Percentiles rank a stretch among this genome's conserved stretches.
Evolutionary conservation across 1,140 invertebrate species (phyloP).

Genomic region (Pectinophora gossypiella): DNA sequence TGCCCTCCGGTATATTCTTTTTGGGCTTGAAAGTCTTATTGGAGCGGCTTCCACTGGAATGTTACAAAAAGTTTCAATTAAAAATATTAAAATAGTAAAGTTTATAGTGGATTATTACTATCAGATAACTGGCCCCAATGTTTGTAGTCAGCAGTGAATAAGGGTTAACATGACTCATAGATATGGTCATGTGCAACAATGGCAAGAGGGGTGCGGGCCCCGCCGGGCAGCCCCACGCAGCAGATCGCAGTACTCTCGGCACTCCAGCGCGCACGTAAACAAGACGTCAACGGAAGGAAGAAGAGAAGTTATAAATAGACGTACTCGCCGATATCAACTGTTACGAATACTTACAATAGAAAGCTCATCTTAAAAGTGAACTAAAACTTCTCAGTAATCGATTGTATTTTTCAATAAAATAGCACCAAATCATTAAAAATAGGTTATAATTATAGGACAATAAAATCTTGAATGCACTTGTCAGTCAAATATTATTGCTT

Average conservation of each 20-base stretch:
- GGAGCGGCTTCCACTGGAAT: slow-evolving; percentile 87
- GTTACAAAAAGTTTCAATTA: background rate
- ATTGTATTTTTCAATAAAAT: slow-evolving; percentile 18
- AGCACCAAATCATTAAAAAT: slow-evolving; percentile 56
- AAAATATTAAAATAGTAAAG: too few species aligned
- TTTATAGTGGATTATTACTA: background rate
- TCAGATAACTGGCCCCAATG: background rate
- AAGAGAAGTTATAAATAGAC: slow-evolving; percentile 46
- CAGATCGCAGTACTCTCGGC: background rate
- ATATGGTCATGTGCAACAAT: background rate
- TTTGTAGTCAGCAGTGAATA: background rate
- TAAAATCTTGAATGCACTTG: slow-evolving; percentile 22
- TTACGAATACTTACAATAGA: slow-evolving; percentile 57
- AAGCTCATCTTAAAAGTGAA: slow-evolving; percentile 59
- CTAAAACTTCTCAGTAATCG: slow-evolving; percentile 9
- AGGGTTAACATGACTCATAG: background rate
- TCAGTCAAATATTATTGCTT: too few species aligned
- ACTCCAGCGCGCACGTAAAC: slow-evolving; percentile 45
- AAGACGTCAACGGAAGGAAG: slow-evolving; percentile 42
- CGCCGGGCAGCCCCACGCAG: background rate
- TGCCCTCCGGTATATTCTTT: slow-evolving; percentile 99
- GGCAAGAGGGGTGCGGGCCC: background rate
- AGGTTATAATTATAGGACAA: slow-evolving; percentile 30
- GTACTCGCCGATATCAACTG: background rate
- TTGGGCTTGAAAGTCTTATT: slow-evolving; percentile 99